Conservation (phyloP, 1,140 invertebrate species). For the Luehdorfia chinensis region DNA sequence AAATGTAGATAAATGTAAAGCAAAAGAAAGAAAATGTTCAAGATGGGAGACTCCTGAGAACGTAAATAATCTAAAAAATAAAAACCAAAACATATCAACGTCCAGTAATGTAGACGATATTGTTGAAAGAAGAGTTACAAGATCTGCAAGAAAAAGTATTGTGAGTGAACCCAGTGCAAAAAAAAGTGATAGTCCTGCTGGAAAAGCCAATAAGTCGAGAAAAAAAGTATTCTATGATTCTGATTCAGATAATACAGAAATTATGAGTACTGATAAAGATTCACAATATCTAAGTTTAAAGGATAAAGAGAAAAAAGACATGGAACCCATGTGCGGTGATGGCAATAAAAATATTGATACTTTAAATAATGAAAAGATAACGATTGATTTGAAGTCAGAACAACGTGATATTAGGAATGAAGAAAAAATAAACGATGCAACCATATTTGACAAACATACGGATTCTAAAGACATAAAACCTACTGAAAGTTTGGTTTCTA, state of each 20-base stretch:
- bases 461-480: no score
- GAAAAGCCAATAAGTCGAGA: conserved; percentile 28
- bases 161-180: conserved; percentile 6
- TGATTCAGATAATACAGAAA: conserved; percentile 20
- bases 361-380: no score
- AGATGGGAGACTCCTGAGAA: not conserved
- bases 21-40: no score
- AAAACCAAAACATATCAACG: not conserved
- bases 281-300: no score
- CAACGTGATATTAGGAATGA: no score
- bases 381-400: no score
- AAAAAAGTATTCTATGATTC: conserved; percentile 30
- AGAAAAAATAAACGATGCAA: no score
- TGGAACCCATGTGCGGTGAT: no score
- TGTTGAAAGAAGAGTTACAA: conserved; percentile 35
- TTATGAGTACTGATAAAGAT: not conserved
- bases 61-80: conserved; percentile 8
- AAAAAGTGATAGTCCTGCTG: conserved; percentile 10
- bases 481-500: not conserved
- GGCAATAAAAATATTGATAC: no score
- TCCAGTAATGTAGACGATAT: conserved; percentile 5
- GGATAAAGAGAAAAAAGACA: no score
- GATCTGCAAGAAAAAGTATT: conserved; percentile 28
- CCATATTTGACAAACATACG: no score
- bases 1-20: no score